Base-by-base conservation (phyloP, 1,140 invertebrate species). In the Melitaea cinxia region DNA sequence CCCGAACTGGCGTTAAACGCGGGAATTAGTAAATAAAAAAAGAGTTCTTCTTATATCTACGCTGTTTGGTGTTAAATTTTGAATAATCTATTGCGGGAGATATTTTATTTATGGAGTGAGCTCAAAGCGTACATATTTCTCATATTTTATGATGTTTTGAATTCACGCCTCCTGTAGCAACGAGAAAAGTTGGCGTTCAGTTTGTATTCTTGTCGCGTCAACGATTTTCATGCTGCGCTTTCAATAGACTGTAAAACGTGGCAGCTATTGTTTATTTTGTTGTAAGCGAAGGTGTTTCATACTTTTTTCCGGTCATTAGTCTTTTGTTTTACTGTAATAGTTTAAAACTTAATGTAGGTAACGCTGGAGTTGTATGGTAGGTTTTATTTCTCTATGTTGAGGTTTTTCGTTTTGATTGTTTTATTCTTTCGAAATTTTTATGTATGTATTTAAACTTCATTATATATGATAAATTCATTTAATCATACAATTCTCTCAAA, bases 141-240 rank as follows among this genome's bases (percentile, higher is more conserved):
- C 85, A 88, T 82, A 84, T 86, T 89, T 88, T 89, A 88, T 80
- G 80, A 87, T 72, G 75, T 82, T 89, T 86, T 81, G 82, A 88
- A 87, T 86, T 83, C 78, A 85, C 75, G 75, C 77, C 71, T 62
- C 68, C 73, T 66, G 68, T 68, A 64, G 69, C 50, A 52, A 59
- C 61, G 65, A 73, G 75, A 77, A 80, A 82, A 82, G 63, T 79
- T 72, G 75, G 65, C 74, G 70, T 73, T 77, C 78, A 70, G 66
- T 63, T 52, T 35, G 70, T 68, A 82, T 83, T 84, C 74, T 74
- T 62, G 74, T 70, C 65, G 70, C 70, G 70, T 60, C 71, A 64
- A 72, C 72, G 73, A 73, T 71, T 74, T 76, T 81, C 75, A 74
- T 75, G 74, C 17, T 45, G 70, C 76, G 49, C 70, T 68, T 73